Evolutionary conservation across 2,797 vertebrate species (phyloP), one percentile per base, ranked within the genome.

Genomic region (Mormyrus hasselquistii): DNA sequence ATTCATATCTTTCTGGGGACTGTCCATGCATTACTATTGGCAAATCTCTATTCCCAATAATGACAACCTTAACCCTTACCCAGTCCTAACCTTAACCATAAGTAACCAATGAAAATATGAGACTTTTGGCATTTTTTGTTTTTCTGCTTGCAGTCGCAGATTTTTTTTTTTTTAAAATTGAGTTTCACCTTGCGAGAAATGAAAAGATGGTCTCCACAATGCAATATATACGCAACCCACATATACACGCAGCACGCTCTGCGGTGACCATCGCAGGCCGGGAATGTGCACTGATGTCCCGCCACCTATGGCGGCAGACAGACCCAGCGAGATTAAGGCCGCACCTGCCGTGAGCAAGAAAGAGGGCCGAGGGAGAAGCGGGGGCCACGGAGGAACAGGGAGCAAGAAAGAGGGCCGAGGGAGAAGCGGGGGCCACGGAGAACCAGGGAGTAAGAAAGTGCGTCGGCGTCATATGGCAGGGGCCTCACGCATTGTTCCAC

Each of bases 401-500:
- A 44, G 59, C 87, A 76, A 95, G 69, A n/a, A 79, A 53, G 95
- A 95, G 94, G 52, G 57, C 12, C 3, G 22, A 52, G 76, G 73
- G 76, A 82, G 29, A 29, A 50, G 65, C 34, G 50, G 73, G 65
- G 65, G 65, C 29, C n/a, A 41, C 8, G n/a, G 19, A 57, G 94
- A 93, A 94, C 92, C 94, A 91, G 91, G 95, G 94, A 44, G 59
- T 88, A 76, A 95, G 69, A n/a, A 79, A 86, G 88, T 82, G 86
- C 89, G 94, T 95, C 94, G 95, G 95, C 95, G 95, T 95, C 96
- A 95, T 93, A 95, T 95, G 95, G 95, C 94, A 93, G 95, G 94
- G 95, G 95, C 94, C 94, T 47, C 94, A 93, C 87, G 94, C 93
- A 95, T 95, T 96, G 95, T 95, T 94, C 94, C 91, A 89, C 91